A percentile compares a stretch with the other conserved stretches of the same genome.
Conservation (phyloP, 2,113 vertebrate species). For the Oreocharis arfaki region DNA sequence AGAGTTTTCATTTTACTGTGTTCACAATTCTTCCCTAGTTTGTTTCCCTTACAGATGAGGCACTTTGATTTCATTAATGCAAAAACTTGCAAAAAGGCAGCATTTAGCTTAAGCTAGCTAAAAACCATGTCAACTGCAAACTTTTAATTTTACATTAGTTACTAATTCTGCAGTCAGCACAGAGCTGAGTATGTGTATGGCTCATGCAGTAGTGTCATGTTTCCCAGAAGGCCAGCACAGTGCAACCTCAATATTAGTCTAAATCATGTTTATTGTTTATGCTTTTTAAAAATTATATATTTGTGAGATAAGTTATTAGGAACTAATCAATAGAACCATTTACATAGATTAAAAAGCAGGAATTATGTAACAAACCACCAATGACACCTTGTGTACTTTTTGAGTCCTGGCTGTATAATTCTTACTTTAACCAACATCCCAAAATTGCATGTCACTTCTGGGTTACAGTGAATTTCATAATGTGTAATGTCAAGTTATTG, state of each 20-base stretch:
- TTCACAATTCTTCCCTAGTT: not conserved
- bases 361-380: not conserved
- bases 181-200: not conserved
- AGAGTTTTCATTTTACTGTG: slow-evolving; percentile 8
- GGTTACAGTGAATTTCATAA: not conserved
- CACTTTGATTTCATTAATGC: not conserved
- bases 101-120: not conserved
- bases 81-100: not conserved
- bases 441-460: not conserved
- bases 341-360: not conserved
- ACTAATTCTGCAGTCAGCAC: not conserved
- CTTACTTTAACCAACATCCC: not conserved
- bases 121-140: not conserved
- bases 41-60: not conserved
- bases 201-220: not conserved
- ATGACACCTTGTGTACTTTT: not conserved
- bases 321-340: not conserved
- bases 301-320: not conserved
- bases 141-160: not conserved
- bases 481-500: not conserved
- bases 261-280: not conserved
- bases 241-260: not conserved
- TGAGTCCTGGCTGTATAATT: not conserved
- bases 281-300: not conserved
- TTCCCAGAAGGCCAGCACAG: not conserved